Evolutionary conservation across 2,888 invertebrate species (phyloP).

Genomic region (Anagyrus pseudococci): DNA sequence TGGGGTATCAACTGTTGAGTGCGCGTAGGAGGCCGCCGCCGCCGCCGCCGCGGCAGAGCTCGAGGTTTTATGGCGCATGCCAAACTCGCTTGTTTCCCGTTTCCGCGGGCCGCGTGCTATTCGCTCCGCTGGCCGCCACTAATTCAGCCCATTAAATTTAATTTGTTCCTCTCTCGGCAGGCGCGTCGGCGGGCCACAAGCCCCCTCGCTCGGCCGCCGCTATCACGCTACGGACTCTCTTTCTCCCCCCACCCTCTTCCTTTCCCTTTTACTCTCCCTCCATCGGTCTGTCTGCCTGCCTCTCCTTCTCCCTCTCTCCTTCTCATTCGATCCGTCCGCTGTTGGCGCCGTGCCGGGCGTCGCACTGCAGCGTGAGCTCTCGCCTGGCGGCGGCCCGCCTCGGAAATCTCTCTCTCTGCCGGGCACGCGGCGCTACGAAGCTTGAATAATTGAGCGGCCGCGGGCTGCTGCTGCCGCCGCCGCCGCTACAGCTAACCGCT

Average conservation of each 20-base stretch:
- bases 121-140: slow-evolving; percentile 46
- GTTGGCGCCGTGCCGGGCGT: not conserved
- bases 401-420: no score
- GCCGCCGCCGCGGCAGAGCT: no score
- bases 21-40: no score
- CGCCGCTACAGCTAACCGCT: no score
- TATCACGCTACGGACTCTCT: not conserved
- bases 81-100: slow-evolving; percentile 42
- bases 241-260: not conserved
- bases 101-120: slow-evolving; percentile 29
- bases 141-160: slow-evolving; percentile 59
- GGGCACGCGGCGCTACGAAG: not conserved
- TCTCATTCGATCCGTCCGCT: not conserved
- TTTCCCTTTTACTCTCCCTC: not conserved
- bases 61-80: slow-evolving; percentile 34
- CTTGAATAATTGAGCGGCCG: slow-evolving; percentile 18
- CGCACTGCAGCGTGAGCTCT: no score
- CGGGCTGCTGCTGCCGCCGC: not conserved
- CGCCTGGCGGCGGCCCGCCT: no score
- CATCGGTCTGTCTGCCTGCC: not conserved
- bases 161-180: slow-evolving; percentile 47
- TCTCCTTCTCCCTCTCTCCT: not conserved
- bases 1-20: no score
- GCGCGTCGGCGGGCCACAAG: not conserved
- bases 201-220: not conserved